Base-by-base conservation (phyloP, 2,797 vertebrate species). In the Decapterus maruadsi region DNA sequence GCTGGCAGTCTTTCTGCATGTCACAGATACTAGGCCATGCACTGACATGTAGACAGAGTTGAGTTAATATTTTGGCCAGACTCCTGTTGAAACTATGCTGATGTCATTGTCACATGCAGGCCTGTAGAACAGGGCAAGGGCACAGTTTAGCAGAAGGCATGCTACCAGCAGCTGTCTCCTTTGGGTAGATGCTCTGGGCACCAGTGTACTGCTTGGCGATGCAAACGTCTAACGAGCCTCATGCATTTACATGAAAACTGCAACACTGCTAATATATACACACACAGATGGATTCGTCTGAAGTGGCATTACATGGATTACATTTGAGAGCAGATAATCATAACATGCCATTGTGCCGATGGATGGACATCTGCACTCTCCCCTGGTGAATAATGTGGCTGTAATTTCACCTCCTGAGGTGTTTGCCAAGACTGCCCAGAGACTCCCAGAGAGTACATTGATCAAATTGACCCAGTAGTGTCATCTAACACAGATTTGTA, bases 141-240 rank as follows among this genome's bases (percentile, higher is more conserved):
- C 58, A 8, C 67, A 69, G 76, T 63, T 79, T 67, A 72, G 64
- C 50, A 65, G 55, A 76, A 38, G 40, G 51, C 78, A 70, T 77
- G 80, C 65, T 77, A 73, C 48, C 57, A 76, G 86, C 93, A 94
- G 91, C 94, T 94, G 93, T 80, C 65, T 63, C 38, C 8, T 50
- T 57, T 63, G 70, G 77, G 65, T 72, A 40, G 43, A 81, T 64
- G 59, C 80, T 71, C 69, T 16, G 12, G 34, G 40, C 68, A 80
- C 71, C 69, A 59, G 68, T 55, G 58, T 72, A 83, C 36, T 61
- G 55, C 43, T 46, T 84, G 87, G 83, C 80, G 78, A 56, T 68
- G 70, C 57, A 84, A 56, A 63, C 73, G 45, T 75, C 71, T 69
- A 62, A 81, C 74, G 76, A 75, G 78, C 34, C 36, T 72, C 72